These are phyloP conservation scores for Geophilus truncorum DNA, from an alignment of 2,888 invertebrate genomes.

Conservation along the genomic window DNA sequence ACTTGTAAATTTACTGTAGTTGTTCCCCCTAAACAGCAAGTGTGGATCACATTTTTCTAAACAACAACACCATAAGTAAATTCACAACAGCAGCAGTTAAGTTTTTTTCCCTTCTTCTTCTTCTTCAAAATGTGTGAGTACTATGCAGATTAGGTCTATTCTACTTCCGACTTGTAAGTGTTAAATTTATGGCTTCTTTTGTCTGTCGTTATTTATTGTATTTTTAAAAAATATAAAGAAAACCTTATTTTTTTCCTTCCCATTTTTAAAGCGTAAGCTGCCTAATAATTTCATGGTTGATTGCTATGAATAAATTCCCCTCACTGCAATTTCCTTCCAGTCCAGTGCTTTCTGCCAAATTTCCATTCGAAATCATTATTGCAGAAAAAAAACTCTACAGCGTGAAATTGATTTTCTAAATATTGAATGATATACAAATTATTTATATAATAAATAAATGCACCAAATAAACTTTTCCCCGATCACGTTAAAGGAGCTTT, in stretches of 20 bases:
- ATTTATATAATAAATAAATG: neutral
- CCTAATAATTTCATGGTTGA: constrained; percentile 13
- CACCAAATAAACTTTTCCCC: neutral
- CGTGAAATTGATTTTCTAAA: constrained; percentile 13
- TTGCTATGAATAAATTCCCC: constrained; percentile 6
- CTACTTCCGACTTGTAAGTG: neutral
- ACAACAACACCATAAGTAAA: neutral
- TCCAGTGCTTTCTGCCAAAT: neutral
- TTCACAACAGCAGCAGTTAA: neutral
- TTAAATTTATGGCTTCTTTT: neutral
- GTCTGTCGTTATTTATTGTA: neutral
- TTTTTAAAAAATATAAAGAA: too few species aligned
- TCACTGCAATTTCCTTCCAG: neutral
- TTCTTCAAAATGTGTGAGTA: too few species aligned
- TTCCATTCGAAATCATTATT: constrained; percentile 13
- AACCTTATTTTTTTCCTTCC: neutral
- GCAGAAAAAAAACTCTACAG: neutral
- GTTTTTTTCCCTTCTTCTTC: too few species aligned
- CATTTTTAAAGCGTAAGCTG: neutral
- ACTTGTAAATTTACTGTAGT: too few species aligned
- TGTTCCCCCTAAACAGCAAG: too few species aligned
- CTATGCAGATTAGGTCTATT: too few species aligned
- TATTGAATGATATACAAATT: constrained; percentile 3
- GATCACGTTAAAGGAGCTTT: too few species aligned
- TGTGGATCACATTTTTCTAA: too few species aligned